Evolutionary conservation across 1,140 invertebrate genomes (phyloP).

Genomic region (Zeugodacus cucurbitae): DNA sequence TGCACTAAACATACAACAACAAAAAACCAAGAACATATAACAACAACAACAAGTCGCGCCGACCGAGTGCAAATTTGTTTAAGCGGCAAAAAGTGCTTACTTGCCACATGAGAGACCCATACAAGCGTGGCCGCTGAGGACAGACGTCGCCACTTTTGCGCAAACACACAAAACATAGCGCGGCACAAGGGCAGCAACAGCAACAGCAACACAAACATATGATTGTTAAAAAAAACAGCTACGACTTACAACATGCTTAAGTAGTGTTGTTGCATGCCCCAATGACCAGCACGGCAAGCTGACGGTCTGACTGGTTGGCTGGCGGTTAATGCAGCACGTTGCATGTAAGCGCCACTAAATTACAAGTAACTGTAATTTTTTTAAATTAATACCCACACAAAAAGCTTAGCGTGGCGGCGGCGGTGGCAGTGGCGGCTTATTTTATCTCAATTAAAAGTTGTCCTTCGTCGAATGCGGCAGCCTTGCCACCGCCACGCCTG

Average conservation of each 20-base stretch:
- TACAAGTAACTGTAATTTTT: slow-evolving; percentile 42
- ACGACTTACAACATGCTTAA: background rate
- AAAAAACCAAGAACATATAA: background rate
- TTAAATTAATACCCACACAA: slow-evolving; percentile 34
- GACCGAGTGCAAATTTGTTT: background rate
- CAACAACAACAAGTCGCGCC: background rate
- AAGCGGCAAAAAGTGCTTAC: slow-evolving; percentile 1
- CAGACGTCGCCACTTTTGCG: background rate
- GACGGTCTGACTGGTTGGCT: background rate
- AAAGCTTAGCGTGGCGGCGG: background rate
- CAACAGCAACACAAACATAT: background rate
- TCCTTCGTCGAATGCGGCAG: slow-evolving; percentile 12
- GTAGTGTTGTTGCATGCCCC: slow-evolving; percentile 1
- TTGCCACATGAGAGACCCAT: background rate
- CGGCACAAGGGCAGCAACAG: background rate
- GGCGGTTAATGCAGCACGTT: background rate
- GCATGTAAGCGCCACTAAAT: slow-evolving; percentile 19
- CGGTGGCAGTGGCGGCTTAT: background rate
- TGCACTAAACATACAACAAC: background rate
- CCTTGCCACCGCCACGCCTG: background rate
- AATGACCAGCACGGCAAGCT: background rate
- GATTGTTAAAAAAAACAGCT: background rate
- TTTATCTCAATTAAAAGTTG: slow-evolving; percentile 43
- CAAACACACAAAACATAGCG: background rate
- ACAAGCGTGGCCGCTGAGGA: background rate